Evolutionary conservation across 2,888 invertebrate species (phyloP).

Genomic region (Netelia fuscicornis): DNA sequence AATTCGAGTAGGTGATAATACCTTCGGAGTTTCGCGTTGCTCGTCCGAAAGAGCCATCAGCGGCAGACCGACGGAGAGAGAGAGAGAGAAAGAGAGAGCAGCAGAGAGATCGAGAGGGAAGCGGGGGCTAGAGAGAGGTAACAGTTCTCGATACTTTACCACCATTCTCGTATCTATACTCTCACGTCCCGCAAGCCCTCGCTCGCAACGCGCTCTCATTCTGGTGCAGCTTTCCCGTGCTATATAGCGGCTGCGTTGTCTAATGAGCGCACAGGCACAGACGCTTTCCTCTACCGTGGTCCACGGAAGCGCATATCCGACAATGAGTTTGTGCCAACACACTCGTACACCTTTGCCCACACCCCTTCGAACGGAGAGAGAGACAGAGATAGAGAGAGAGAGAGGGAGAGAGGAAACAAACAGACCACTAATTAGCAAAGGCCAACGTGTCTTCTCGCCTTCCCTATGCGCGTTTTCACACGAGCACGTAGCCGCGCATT

Average conservation of each 20-base stretch:
- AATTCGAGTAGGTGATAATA: slow-evolving; percentile 62
- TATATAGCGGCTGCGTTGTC: slow-evolving; percentile 45
- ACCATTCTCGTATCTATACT: slow-evolving; percentile 39
- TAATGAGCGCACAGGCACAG: slow-evolving; percentile 73
- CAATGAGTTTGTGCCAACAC: slow-evolving; percentile 72
- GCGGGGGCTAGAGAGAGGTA: not conserved
- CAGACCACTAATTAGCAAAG: slow-evolving; percentile 76
- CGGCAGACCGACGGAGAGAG: not conserved
- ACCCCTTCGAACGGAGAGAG: not conserved
- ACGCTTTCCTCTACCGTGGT: slow-evolving; percentile 59
- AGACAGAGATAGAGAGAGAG: no score
- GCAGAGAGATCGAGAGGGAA: not conserved
- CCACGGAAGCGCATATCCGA: slow-evolving; percentile 71
- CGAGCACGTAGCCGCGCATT: slow-evolving; percentile 24
- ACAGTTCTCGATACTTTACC: slow-evolving; percentile 51
- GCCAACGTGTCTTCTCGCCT: slow-evolving; percentile 68
- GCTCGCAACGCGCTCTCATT: slow-evolving; percentile 15
- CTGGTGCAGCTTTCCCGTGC: slow-evolving; percentile 31
- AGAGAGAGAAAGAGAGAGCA: not conserved
- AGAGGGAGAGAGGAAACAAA: slow-evolving; percentile 69
- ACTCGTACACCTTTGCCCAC: slow-evolving; percentile 44
- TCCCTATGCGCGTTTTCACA: slow-evolving; percentile 32
- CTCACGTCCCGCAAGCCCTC: slow-evolving; percentile 33
- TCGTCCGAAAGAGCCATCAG: slow-evolving; percentile 46
- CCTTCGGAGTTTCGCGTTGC: slow-evolving; percentile 49